Evolutionary conservation across 1,140 invertebrate genomes (phyloP).

Genomic region (Magallana gigas): DNA sequence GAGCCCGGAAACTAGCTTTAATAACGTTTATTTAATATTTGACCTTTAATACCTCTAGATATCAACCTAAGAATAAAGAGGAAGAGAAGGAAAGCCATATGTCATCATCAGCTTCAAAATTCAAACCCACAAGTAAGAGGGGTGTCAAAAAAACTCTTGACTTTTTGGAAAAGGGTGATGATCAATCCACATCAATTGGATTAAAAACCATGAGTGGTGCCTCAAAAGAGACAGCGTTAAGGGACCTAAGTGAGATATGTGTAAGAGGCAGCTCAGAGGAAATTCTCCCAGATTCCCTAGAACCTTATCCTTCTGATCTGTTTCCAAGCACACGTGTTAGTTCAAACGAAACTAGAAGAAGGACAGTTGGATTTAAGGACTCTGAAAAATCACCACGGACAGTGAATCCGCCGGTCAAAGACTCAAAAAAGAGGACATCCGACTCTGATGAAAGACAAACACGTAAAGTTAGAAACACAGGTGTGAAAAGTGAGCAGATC

Average conservation of each 20-base stretch:
- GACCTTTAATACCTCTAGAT: not conserved
- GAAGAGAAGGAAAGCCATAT: not conserved
- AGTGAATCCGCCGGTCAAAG: not conserved
- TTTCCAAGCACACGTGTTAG: not conserved
- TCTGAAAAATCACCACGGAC: not conserved
- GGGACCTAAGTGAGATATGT: not conserved
- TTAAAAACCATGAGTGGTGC: not conserved
- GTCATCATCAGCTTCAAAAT: not conserved
- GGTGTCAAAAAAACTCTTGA: not conserved
- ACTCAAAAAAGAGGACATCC: not conserved
- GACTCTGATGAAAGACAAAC: not conserved
- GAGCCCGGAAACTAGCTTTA: too few species aligned
- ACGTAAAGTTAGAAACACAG: constrained; percentile 7
- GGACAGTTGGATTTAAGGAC: too few species aligned
- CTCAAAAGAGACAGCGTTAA: not conserved
- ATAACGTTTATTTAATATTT: too few species aligned
- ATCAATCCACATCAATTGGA: not conserved
- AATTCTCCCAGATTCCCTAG: not conserved
- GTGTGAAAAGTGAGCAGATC: not conserved
- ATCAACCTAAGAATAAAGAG: not conserved
- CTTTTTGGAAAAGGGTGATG: not conserved
- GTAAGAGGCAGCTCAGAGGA: not conserved
- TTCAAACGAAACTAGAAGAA: not conserved
- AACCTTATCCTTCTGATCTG: not conserved
- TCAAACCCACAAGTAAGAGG: not conserved